A percentile compares a stretch with the other conserved stretches of the same genome.
These are phyloP conservation scores for Oreochromis tanganicae DNA, from an alignment of 2,113 vertebrate genomes.

Conservation along the genomic window DNA sequence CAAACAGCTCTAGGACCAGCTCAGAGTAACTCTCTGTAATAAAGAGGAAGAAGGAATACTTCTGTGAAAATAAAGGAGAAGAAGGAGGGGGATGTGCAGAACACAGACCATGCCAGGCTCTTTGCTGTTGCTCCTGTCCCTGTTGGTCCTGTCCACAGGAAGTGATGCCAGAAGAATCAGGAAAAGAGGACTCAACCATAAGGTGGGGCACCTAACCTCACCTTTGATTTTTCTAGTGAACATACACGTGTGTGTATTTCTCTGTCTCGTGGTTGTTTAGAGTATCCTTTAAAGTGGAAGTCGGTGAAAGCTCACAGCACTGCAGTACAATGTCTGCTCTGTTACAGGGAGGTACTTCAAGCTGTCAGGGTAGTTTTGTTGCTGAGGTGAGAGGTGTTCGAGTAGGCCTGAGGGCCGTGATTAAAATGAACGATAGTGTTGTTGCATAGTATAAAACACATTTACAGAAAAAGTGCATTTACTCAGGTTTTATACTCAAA, in stretches of 20 bases:
- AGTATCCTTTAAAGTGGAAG: neutral
- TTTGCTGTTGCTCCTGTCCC: conserved; percentile 52
- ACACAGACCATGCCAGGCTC: conserved; percentile 56
- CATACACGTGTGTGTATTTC: neutral
- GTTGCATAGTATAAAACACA: neutral
- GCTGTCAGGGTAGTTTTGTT: conserved; percentile 5
- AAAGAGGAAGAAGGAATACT: neutral
- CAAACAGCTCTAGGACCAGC: neutral
- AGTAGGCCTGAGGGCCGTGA: neutral
- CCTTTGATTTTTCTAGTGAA: neutral
- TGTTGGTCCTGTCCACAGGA: conserved; percentile 64
- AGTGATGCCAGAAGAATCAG: conserved; percentile 61
- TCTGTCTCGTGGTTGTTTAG: neutral
- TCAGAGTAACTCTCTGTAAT: neutral
- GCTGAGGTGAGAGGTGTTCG: conserved; percentile 27
- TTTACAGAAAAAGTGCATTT: neutral
- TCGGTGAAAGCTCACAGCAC: conserved; percentile 15
- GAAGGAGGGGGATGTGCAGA: conserved; percentile 2
- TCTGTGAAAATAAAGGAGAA: neutral
- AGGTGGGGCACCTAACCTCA: conserved; percentile 57
- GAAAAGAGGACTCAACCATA: conserved; percentile 73
- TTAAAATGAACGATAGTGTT: neutral
- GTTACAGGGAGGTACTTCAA: conserved; percentile 20
- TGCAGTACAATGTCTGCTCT: neutral
- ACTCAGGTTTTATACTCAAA: neutral